phyloP scores from a whole-genome alignment of 2,113 vertebrate genomes.

The Calonectris borealis region DNA sequence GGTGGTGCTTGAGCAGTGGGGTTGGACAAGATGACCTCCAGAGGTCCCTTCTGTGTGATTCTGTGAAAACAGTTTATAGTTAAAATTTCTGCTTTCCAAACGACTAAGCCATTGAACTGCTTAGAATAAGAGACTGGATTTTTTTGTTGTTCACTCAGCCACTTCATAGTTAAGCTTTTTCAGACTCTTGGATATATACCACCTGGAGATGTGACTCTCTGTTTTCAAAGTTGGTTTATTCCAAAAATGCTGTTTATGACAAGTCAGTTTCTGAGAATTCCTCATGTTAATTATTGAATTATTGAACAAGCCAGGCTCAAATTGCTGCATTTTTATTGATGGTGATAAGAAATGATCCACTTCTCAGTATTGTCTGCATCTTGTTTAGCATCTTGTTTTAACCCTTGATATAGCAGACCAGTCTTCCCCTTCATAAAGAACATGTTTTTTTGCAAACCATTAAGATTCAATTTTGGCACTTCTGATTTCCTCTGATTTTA shows the following conservation, averaged over 20 bases:
- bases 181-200: not conserved
- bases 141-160: not conserved
- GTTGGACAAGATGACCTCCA: not conserved
- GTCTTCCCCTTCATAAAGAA: not conserved
- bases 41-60: not conserved
- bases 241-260: not conserved
- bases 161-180: not conserved
- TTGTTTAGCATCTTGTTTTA: not conserved
- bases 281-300: slow-evolving; percentile 5
- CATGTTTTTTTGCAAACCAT: not conserved
- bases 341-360: not conserved
- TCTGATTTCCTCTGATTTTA: not conserved
- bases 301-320: not conserved
- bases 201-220: not conserved
- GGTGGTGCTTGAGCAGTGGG: not conserved
- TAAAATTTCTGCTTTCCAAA: not conserved
- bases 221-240: slow-evolving; percentile 20
- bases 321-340: not conserved
- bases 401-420: not conserved
- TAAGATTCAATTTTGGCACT: not conserved
- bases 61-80: not conserved
- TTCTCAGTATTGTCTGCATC: not conserved
- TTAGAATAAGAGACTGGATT: not conserved
- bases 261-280: not conserved
- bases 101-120: not conserved